Conservation (phyloP, 2,113 vertebrate genomes). For the Sinocyclocheilus grahami region DNA sequence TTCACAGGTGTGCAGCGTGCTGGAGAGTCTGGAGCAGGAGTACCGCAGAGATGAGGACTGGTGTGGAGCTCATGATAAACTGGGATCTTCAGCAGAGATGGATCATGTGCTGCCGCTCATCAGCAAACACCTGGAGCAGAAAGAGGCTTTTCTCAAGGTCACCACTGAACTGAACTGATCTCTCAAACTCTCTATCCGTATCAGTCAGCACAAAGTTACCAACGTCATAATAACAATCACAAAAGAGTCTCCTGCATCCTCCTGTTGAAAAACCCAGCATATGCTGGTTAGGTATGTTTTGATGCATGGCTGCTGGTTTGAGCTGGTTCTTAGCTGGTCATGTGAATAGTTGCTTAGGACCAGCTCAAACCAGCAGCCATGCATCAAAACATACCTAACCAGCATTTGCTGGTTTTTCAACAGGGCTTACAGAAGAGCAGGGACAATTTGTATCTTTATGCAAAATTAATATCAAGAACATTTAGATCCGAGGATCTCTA, state of each 20-base stretch:
- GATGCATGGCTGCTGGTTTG: too few species aligned
- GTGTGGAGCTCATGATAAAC: conserved; percentile 94
- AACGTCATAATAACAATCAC: background rate
- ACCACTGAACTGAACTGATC: background rate
- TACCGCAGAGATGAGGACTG: conserved; percentile 96
- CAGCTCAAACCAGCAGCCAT: too few species aligned
- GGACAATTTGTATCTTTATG: background rate
- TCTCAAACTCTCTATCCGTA: background rate
- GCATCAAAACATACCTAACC: too few species aligned
- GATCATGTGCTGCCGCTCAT: conserved; percentile 96
- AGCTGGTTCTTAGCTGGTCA: too few species aligned
- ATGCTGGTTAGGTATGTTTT: too few species aligned
- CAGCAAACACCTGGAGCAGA: conserved; percentile 98
- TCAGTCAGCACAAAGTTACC: background rate
- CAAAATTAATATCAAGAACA: background rate
- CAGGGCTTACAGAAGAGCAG: background rate
- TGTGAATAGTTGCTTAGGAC: too few species aligned
- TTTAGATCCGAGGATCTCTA: background rate
- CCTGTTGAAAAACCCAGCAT: too few species aligned
- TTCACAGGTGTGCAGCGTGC: conserved; percentile 90
- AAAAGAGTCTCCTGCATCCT: background rate
- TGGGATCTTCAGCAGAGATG: conserved; percentile 83
- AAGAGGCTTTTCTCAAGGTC: conserved; percentile 91
- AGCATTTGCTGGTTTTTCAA: too few species aligned
- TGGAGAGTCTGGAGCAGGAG: conserved; percentile 96